Conservation (phyloP, 2,888 invertebrate genomes). For the Mermis nigrescens region DNA sequence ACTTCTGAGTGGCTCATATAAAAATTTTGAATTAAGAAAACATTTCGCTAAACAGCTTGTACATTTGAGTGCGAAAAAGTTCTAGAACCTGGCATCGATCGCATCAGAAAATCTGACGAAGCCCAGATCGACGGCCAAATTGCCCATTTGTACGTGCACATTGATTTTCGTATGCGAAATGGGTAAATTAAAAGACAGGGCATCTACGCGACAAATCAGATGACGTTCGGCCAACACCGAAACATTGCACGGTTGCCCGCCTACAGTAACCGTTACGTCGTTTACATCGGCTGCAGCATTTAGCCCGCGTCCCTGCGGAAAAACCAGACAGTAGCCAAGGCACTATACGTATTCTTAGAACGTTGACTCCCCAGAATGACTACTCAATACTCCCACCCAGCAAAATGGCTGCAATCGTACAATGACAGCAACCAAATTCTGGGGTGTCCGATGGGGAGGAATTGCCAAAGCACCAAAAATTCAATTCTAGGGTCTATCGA, state of each 20-base stretch:
- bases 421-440: too few species aligned
- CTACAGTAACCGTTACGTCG: conserved; percentile 81
- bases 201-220: conserved; percentile 76
- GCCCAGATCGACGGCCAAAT: conserved; percentile 7
- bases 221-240: conserved; percentile 76
- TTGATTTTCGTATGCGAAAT: too few species aligned
- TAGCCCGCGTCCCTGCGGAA: conserved; percentile 58
- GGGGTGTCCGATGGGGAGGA: too few species aligned
- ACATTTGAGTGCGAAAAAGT: too few species aligned
- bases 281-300: conserved; percentile 77
- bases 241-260: conserved; percentile 70
- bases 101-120: conserved; percentile 11
- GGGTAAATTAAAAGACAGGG: too few species aligned
- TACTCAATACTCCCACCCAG: not conserved
- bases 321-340: conserved; percentile 6
- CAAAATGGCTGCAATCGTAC: too few species aligned
- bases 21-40: too few species aligned
- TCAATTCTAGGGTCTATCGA: too few species aligned
- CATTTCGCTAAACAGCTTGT: too few species aligned
- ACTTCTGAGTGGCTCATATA: too few species aligned
- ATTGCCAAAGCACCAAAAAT: too few species aligned
- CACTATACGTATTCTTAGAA: too few species aligned
- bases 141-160: conserved; percentile 16
- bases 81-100: not conserved
- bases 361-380: not conserved